Evolutionary conservation across 1,140 invertebrate species (phyloP).

Genomic region (Zaprionus tsacasi): DNA sequence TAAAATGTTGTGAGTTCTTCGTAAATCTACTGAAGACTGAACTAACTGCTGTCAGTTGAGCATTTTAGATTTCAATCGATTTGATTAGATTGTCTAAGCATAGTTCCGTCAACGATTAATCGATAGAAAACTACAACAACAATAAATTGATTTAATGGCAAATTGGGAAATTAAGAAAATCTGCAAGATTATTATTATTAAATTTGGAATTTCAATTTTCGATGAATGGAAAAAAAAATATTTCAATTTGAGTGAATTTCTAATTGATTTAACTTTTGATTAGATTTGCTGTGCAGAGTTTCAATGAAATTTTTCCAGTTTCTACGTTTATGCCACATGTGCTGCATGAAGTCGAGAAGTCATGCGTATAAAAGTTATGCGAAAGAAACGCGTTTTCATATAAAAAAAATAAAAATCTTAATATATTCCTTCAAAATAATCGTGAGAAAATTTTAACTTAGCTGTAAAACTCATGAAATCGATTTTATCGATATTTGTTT

Average conservation of each 20-base stretch:
- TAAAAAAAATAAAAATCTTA: too few relatives aligned
- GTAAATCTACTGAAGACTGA: constrained; percentile 65
- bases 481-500: too few relatives aligned
- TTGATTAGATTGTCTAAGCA: constrained; percentile 87
- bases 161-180: background rate
- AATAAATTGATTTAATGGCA: background rate
- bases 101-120: constrained; percentile 87
- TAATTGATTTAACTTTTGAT: constrained; percentile 4
- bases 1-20: constrained; percentile 50
- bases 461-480: too few relatives aligned
- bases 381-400: too few relatives aligned
- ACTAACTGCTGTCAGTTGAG: constrained; percentile 35
- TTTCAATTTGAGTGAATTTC: background rate
- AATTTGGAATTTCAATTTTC: background rate
- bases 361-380: too few relatives aligned
- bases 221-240: background rate
- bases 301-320: background rate
- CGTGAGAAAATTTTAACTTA: too few relatives aligned
- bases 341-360: too few relatives aligned
- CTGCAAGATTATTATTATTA: background rate
- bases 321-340: too few relatives aligned
- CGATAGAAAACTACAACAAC: background rate
- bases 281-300: background rate
- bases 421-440: too few relatives aligned
- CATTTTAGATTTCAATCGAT: constrained; percentile 5